Conservation (phyloP, 1,140 invertebrate genomes). For the Sycophaga agraensis region DNA sequence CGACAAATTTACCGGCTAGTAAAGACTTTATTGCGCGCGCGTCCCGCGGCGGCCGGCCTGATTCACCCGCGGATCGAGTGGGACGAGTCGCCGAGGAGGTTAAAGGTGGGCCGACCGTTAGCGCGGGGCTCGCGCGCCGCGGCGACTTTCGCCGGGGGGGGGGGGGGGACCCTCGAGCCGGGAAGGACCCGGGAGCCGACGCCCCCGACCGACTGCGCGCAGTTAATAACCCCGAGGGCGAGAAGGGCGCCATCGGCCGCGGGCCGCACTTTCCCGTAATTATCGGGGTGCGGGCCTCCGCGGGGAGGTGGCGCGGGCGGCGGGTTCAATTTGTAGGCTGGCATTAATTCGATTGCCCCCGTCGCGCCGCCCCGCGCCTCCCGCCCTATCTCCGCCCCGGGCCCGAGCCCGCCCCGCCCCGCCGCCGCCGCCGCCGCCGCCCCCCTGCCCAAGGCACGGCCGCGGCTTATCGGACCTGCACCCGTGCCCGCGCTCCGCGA, state of each 20-base stretch:
- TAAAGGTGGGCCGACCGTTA: not conserved
- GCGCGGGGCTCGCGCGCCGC: slow-evolving; percentile 1
- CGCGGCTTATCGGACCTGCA: slow-evolving; percentile 40
- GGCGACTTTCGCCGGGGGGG: slow-evolving; percentile 1
- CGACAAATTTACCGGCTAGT: too few species aligned
- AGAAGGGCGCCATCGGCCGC: not conserved
- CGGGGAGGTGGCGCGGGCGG: slow-evolving; percentile 41
- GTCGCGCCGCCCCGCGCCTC: slow-evolving; percentile 16
- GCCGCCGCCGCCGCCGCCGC: too few species aligned
- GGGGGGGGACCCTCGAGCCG: too few species aligned
- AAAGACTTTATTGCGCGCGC: not conserved
- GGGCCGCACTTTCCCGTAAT: slow-evolving; percentile 46
- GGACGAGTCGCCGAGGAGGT: too few species aligned
- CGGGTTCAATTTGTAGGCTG: slow-evolving; percentile 54
- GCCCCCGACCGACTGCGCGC: too few species aligned
- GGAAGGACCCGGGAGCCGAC: too few species aligned
- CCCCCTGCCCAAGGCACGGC: not conserved
- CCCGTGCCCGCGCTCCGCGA: slow-evolving; percentile 26
- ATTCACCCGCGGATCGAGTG: too few species aligned
- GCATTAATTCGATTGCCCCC: slow-evolving; percentile 54
- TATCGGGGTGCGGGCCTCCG: too few species aligned
- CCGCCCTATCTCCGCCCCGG: not conserved
- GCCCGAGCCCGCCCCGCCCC: not conserved
- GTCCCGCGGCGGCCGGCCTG: too few species aligned
- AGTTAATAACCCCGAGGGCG: too few species aligned